Percentiles rank a stretch among this genome's conserved stretches.
phyloP scores from a whole-genome alignment of 2,888 invertebrate species.

The Ectemnius cavifrons region DNA sequence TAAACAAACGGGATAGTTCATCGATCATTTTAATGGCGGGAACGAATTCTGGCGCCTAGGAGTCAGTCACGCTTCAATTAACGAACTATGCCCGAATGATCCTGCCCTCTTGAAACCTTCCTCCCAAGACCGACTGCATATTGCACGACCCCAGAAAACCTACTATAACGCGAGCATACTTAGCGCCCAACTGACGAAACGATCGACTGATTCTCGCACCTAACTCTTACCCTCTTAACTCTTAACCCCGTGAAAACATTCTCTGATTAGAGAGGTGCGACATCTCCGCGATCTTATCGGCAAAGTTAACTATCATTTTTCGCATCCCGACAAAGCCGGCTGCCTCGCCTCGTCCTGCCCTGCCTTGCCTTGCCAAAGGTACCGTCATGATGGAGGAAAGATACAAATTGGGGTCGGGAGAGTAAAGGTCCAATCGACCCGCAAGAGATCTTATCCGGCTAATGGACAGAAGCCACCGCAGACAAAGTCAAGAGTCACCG shows the following conservation, averaged over 20 bases:
- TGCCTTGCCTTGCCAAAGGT: slow-evolving; percentile 28
- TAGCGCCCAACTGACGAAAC: slow-evolving; percentile 1
- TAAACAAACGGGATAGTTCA: slow-evolving; percentile 67
- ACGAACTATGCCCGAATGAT: slow-evolving; percentile 2
- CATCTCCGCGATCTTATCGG: slow-evolving; percentile 58
- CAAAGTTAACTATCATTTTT: slow-evolving; percentile 46
- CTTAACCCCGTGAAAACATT: not conserved
- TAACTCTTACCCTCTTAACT: slow-evolving; percentile 13
- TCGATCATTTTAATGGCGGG: slow-evolving; percentile 68
- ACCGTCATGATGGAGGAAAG: slow-evolving; percentile 51
- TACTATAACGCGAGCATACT: not conserved
- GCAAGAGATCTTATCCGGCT: slow-evolving; percentile 70
- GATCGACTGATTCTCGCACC: not conserved
- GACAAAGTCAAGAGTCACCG: slow-evolving; percentile 69
- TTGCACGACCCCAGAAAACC: too few relatives aligned
- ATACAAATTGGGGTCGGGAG: slow-evolving; percentile 64
- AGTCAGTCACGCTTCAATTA: slow-evolving; percentile 16
- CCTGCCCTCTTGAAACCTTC: not conserved
- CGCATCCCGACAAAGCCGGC: slow-evolving; percentile 59
- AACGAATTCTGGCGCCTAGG: slow-evolving; percentile 55
- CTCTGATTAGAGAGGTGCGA: slow-evolving; percentile 49
- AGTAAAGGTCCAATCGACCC: slow-evolving; percentile 57
- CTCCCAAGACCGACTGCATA: not conserved
- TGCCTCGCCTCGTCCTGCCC: not conserved
- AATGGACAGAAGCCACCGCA: slow-evolving; percentile 72